Evolutionary conservation across 2,797 vertebrate genomes (phyloP).

Genomic region (Rhincodon typus): DNA sequence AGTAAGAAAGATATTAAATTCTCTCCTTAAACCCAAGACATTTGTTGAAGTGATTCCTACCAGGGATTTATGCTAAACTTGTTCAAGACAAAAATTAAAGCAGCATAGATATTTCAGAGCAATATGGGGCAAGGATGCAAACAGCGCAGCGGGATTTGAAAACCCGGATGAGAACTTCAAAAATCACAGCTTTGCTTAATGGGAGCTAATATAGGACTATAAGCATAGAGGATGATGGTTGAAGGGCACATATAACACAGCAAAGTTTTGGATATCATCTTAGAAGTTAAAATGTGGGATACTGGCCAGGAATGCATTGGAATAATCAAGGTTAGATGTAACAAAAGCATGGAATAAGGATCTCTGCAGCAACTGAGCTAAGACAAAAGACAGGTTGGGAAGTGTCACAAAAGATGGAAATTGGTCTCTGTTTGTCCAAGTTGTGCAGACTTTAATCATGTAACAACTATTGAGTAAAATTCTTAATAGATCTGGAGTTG

Average conservation of each 20-base stretch:
- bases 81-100: background rate
- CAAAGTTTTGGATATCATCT: background rate
- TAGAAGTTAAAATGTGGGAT: background rate
- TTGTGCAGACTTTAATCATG: too few species aligned
- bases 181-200: background rate
- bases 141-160: background rate
- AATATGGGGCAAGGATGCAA: background rate
- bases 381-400: background rate
- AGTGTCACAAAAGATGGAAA: background rate
- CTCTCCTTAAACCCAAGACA: too few species aligned
- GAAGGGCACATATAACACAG: background rate
- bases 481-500: too few species aligned
- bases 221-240: background rate
- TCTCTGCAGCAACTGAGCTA: background rate
- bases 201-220: background rate
- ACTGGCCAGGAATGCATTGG: background rate
- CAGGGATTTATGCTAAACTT: background rate
- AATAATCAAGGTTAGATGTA: background rate
- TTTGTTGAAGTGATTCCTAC: too few species aligned
- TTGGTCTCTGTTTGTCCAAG: background rate
- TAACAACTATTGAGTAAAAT: too few species aligned
- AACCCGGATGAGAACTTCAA: too few species aligned
- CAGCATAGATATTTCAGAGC: background rate
- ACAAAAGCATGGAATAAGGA: background rate
- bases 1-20: too few species aligned